Percentiles rank a stretch among this genome's conserved stretches.
Evolutionary conservation across 2,888 invertebrate species (phyloP).

Genomic region (Cheilosia vernalis): DNA sequence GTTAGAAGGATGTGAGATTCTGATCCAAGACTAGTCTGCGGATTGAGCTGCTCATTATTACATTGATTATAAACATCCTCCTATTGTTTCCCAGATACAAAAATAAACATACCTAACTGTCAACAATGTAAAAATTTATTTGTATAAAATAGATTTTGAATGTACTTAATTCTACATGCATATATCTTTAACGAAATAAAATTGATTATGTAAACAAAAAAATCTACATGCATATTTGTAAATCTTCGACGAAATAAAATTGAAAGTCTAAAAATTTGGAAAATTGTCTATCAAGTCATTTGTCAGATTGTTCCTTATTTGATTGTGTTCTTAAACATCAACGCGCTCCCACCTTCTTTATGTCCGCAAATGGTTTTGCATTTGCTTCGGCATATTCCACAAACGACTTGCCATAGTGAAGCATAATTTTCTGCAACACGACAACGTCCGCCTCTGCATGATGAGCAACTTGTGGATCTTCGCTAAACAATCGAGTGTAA

Average conservation of each 20-base stretch:
- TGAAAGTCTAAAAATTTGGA: constrained; percentile 1
- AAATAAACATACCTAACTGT: too few relatives aligned
- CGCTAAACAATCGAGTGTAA: constrained; percentile 85
- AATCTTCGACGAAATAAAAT: neutral
- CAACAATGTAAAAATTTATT: too few relatives aligned
- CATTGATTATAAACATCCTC: too few relatives aligned
- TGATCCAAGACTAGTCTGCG: too few relatives aligned
- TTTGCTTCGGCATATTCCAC: constrained; percentile 84
- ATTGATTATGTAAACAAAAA: neutral
- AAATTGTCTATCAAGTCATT: neutral
- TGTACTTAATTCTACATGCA: neutral
- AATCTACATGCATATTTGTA: neutral
- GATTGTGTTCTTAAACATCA: neutral
- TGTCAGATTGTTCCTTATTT: neutral
- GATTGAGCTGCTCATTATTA: too few relatives aligned
- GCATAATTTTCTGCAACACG: constrained; percentile 86
- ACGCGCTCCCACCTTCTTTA: constrained; percentile 63
- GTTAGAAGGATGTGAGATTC: too few relatives aligned
- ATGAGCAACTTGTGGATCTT: constrained; percentile 84
- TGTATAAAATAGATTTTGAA: too few relatives aligned
- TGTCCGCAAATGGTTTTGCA: constrained; percentile 78
- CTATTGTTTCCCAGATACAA: too few relatives aligned
- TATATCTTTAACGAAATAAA: neutral
- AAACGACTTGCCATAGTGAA: constrained; percentile 85
- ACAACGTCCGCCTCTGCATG: constrained; percentile 88